Percentiles rank a stretch among this genome's conserved stretches.
phyloP scores from a whole-genome alignment of 1,140 invertebrate species.

The Neuroterus valhalla region DNA sequence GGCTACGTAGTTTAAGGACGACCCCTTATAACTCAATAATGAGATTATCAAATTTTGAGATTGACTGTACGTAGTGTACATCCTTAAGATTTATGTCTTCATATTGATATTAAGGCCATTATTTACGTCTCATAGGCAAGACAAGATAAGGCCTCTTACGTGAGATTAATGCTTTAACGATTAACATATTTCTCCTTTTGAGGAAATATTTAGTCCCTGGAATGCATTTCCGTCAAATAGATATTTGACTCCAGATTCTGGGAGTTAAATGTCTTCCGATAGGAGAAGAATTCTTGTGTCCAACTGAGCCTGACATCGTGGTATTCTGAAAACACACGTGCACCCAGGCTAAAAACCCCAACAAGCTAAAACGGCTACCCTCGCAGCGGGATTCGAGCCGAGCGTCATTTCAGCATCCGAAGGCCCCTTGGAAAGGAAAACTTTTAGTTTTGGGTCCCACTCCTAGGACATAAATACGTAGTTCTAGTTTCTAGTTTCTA shows the following conservation, averaged over 20 bases:
- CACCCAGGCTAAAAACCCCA: not conserved
- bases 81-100: too few relatives aligned
- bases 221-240: not conserved
- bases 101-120: too few relatives aligned
- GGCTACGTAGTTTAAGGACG: too few relatives aligned
- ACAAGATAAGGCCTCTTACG: too few relatives aligned
- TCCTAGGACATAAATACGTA: not conserved
- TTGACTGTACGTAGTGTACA: too few relatives aligned
- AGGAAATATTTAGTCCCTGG: too few relatives aligned
- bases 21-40: too few relatives aligned
- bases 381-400: slow-evolving; percentile 40
- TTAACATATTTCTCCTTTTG: too few relatives aligned
- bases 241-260: not conserved
- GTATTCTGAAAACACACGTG: slow-evolving; percentile 8
- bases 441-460: slow-evolving; percentile 39
- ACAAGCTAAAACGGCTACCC: slow-evolving; percentile 30
- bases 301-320: not conserved
- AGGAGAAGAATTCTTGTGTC: slow-evolving; percentile 1
- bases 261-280: not conserved
- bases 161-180: too few relatives aligned
- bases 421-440: slow-evolving; percentile 30
- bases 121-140: too few relatives aligned
- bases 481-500: too few relatives aligned
- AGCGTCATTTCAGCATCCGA: not conserved
- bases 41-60: too few relatives aligned